Evolutionary conservation across 2,113 vertebrate genomes (phyloP).

Genomic region (Oreochromis tanganicae): DNA sequence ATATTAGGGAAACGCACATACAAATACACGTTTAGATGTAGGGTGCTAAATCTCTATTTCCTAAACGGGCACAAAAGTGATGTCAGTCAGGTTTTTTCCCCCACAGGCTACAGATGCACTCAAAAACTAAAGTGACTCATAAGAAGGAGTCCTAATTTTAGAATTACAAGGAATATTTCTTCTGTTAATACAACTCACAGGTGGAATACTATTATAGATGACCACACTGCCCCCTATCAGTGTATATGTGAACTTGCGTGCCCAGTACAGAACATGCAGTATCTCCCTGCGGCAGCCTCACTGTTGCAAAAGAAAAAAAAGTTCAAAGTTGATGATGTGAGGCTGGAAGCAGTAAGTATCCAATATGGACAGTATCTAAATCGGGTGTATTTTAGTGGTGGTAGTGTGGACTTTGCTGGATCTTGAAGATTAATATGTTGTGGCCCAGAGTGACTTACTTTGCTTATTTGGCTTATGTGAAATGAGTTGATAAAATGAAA

Average conservation of each 20-base stretch:
- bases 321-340: not conserved
- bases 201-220: slow-evolving; percentile 1
- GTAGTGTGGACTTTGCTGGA: not conserved
- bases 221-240: slow-evolving; percentile 64
- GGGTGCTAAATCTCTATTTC: not conserved
- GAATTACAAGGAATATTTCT: not conserved
- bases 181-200: not conserved
- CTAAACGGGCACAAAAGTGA: not conserved
- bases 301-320: not conserved
- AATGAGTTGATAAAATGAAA: slow-evolving; percentile 6
- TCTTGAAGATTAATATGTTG: slow-evolving; percentile 8
- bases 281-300: slow-evolving; percentile 3
- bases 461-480: not conserved
- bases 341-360: not conserved
- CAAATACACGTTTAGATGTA: not conserved
- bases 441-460: not conserved
- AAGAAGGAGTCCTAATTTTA: not conserved
- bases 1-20: not conserved
- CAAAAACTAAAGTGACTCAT: not conserved
- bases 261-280: not conserved
- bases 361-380: not conserved
- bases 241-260: not conserved
- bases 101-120: not conserved
- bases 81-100: not conserved
- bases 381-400: not conserved